Evolutionary conservation across 2,113 vertebrate genomes (phyloP), one percentile per base, ranked within the genome.

Genomic region (rabbit (Oryctolagus cuniculus)): DNA sequence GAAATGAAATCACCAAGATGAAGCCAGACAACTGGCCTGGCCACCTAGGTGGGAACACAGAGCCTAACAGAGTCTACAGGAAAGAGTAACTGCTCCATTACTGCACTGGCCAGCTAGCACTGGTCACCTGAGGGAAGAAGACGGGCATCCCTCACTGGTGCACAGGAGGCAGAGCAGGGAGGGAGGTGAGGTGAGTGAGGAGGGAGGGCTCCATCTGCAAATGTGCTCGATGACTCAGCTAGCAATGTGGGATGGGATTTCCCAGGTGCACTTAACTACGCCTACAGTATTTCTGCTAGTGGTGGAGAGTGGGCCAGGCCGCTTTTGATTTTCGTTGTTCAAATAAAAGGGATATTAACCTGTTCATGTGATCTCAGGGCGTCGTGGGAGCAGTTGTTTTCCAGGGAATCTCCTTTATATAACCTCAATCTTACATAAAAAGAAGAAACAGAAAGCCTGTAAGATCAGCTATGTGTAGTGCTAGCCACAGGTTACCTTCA

Each of bases 221-320:
- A n/a, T 0, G 6, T 11, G 25, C 44, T n/a, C 7, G 24, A 5
- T 1, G 66, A 13, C 58, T 31, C 70, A 61, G 51, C 21, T 0
- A 11, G 58, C 73, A 34, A 24, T 0, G 7, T 44, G 44, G 44
- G 44, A 0, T 2, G 0, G 11, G 36, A 9, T 11, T n/a, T 64
- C 92, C 49, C 3, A 3, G 27, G 29, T 0, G 27, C 19, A 21
- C 19, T 19, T 15, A 34, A 0, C 22, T 2, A 34, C 4, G 22
- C 36, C 10, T 5, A 4, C 13, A 22, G 21, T 10, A 12, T 4
- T 36, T 22, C 80, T n/a, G n/a, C 31, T 13, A 1, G 44, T 3
- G 17, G 29, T 25, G 8, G 34, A 24, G 5, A 49, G 53, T 1
- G 17, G 66, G 73, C 24, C 21, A 4, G 21, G 1, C 13, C 2